Percentiles rank a stretch among this genome's conserved stretches.
phyloP scores from a whole-genome alignment of 2,797 vertebrate genomes.

The Percopsis omiscomaycus region DNA sequence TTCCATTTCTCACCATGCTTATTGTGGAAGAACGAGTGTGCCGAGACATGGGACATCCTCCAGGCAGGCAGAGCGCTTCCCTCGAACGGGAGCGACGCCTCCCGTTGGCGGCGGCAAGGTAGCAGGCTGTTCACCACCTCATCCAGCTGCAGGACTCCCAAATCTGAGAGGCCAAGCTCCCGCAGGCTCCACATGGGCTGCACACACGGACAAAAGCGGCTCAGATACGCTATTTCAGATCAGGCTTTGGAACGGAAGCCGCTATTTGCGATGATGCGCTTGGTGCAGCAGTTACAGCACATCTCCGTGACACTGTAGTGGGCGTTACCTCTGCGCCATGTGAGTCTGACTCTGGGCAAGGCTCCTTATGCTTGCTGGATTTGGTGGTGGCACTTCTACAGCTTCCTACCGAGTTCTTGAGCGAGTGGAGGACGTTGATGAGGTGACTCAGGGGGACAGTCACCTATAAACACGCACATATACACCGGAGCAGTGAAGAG shows the following conservation, averaged over 20 bases:
- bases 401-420: slow-evolving; percentile 80
- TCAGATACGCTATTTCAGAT: background rate
- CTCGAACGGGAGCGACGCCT: slow-evolving; percentile 40
- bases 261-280: too few species aligned
- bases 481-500: background rate
- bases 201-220: background rate
- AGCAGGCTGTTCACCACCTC: slow-evolving; percentile 81
- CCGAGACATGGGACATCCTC: slow-evolving; percentile 87
- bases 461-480: slow-evolving; percentile 75
- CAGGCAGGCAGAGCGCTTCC: slow-evolving; percentile 68
- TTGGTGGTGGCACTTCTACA: slow-evolving; percentile 69
- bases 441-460: slow-evolving; percentile 95
- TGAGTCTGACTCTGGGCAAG: slow-evolving; percentile 74
- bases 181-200: slow-evolving; percentile 82
- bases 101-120: slow-evolving; percentile 71
- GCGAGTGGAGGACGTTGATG: slow-evolving; percentile 90
- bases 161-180: slow-evolving; percentile 89
- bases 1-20: slow-evolving; percentile 83
- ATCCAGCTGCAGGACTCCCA: slow-evolving; percentile 82
- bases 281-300: background rate
- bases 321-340: slow-evolving; percentile 81
- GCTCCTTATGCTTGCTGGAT: slow-evolving; percentile 74
- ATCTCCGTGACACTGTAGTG: background rate
- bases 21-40: slow-evolving; percentile 92
- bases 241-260: too few species aligned